Conservation (phyloP, 2,888 invertebrate genomes). For the Agonum fuliginosum region DNA sequence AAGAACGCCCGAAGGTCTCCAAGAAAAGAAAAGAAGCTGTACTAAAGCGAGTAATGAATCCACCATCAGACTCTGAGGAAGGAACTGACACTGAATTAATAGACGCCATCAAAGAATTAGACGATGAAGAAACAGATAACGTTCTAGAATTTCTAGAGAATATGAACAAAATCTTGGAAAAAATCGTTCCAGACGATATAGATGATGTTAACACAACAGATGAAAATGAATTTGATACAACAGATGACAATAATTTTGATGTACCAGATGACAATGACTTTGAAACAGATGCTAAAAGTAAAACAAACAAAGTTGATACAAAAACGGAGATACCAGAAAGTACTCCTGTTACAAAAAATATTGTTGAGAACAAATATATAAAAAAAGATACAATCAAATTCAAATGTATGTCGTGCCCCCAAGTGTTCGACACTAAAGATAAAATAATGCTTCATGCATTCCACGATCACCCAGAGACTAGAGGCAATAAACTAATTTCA, state of each 20-base stretch:
- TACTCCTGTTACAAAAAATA: background rate
- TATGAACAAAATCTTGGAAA: background rate
- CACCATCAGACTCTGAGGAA: too few relatives aligned
- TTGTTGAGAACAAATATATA: background rate
- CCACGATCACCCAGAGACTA: slow-evolving; percentile 1
- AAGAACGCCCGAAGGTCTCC: background rate
- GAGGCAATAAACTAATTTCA: slow-evolving; percentile 9
- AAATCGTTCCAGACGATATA: background rate
- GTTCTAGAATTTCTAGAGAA: background rate
- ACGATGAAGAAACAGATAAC: background rate
- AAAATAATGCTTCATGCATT: slow-evolving; percentile 16
- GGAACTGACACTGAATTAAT: too few relatives aligned
- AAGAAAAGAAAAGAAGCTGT: background rate
- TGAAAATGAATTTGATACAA: background rate
- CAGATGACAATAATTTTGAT: too few relatives aligned
- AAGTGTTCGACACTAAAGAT: background rate
- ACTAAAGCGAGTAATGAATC: background rate
- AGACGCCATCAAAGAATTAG: background rate
- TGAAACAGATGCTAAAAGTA: too few relatives aligned
- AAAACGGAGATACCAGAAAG: too few relatives aligned
- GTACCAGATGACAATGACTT: too few relatives aligned
- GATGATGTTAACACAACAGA: background rate
- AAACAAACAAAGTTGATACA: too few relatives aligned
- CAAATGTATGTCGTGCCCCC: slow-evolving; percentile 12
- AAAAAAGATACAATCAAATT: background rate